Evolutionary conservation across 2,797 vertebrate species (phyloP).

Genomic region (Spinus olivaceus): DNA sequence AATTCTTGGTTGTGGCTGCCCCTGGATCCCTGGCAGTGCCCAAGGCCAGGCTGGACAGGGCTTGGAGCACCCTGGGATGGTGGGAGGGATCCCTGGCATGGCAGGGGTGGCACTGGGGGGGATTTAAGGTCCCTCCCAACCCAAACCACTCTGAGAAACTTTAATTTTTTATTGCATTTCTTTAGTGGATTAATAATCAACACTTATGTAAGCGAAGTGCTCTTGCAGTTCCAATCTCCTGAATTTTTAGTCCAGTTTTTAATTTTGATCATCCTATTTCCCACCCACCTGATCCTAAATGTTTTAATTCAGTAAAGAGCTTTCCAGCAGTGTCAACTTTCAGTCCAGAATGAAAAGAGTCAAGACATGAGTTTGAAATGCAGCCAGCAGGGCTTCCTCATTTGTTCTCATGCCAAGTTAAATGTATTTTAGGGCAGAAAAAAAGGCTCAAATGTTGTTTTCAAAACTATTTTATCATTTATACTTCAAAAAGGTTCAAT

Average conservation of each 20-base stretch:
- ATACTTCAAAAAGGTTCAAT: background rate
- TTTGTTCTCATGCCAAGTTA: background rate
- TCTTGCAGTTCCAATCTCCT: no score
- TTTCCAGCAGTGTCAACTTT: background rate
- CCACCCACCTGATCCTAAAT: background rate
- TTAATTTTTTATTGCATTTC: no score
- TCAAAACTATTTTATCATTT: background rate
- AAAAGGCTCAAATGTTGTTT: background rate
- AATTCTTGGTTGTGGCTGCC: background rate
- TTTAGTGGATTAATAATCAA: no score
- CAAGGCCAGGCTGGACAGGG: background rate
- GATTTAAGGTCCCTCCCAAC: background rate
- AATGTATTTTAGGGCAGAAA: background rate
- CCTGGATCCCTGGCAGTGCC: background rate
- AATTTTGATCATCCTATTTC: background rate
- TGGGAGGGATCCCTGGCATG: background rate
- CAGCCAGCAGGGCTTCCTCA: background rate
- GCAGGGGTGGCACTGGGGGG: accelerated
- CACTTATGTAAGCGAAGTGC: no score
- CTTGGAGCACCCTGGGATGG: background rate
- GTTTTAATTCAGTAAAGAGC: background rate
- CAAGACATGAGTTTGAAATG: background rate
- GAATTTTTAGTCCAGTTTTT: background rate
- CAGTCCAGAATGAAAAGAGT: background rate
- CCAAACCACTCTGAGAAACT: background rate